Conservation (phyloP, 2,113 vertebrate species). For the Syrrhaptes paradoxus region DNA sequence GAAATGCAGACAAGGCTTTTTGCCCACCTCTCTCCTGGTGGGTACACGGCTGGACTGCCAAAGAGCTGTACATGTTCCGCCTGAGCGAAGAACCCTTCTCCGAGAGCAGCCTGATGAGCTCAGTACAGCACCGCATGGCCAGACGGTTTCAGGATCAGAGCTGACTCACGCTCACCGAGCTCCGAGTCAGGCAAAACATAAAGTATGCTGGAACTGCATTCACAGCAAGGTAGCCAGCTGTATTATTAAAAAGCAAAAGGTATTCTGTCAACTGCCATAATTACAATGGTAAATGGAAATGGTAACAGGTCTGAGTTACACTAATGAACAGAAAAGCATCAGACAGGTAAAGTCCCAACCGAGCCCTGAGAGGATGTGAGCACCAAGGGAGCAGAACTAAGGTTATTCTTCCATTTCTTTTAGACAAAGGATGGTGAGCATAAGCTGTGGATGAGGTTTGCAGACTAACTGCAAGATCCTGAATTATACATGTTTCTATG, state of each 20-base stretch:
- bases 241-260: not conserved
- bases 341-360: not conserved
- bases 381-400: not conserved
- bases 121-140: not conserved
- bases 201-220: not conserved
- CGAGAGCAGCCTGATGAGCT: not conserved
- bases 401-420: not conserved
- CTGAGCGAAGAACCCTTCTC: not conserved
- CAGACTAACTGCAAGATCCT: conserved; percentile 21
- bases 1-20: not conserved
- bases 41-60: not conserved
- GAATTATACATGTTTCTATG: not conserved
- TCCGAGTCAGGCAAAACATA: not conserved
- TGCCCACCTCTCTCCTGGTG: not conserved
- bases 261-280: not conserved
- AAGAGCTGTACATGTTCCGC: conserved; percentile 8
- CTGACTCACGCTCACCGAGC: conserved; percentile 45
- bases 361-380: not conserved
- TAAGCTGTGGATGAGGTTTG: not conserved
- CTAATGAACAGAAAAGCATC: not conserved
- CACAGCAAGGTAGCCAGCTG: not conserved
- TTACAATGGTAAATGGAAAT: not conserved
- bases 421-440: not conserved
- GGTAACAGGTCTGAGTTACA: not conserved
- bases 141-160: conserved; percentile 36